phyloP scores from a whole-genome alignment of 2,797 vertebrate genomes.

The Scyliorhinus canicula region DNA sequence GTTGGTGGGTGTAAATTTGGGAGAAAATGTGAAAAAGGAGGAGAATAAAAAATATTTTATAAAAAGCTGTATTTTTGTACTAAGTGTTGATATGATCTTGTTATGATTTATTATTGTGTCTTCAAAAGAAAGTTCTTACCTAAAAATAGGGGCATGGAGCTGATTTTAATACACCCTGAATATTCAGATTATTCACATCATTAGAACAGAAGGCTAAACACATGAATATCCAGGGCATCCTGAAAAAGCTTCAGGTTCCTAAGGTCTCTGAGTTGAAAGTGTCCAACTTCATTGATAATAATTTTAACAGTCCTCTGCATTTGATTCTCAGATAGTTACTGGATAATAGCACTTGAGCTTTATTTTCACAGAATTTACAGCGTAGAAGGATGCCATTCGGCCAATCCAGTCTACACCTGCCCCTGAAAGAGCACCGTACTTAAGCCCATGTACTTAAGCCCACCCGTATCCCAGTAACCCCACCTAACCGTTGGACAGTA shows the following conservation, averaged over 20 bases:
- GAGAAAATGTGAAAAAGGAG: too few species aligned
- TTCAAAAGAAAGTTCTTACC: background rate
- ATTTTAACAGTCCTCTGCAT: too few species aligned
- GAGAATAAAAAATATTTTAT: too few species aligned
- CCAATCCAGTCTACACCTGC: too few species aligned
- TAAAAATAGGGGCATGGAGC: slow-evolving; percentile 3
- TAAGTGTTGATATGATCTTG: background rate
- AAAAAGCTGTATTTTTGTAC: background rate
- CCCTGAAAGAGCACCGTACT: too few species aligned
- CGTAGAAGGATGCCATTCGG: too few species aligned
- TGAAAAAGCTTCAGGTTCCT: background rate
- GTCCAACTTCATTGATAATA: background rate
- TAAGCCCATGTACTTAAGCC: too few species aligned
- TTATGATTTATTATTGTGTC: background rate
- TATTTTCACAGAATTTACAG: too few species aligned
- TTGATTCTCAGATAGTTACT: background rate
- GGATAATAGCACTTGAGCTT: background rate
- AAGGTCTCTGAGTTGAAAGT: background rate
- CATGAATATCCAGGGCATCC: background rate
- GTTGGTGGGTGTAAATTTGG: too few species aligned
- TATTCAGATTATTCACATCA: background rate
- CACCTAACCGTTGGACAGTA: too few species aligned
- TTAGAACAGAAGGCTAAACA: background rate
- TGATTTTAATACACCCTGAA: background rate
- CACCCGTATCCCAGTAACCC: too few species aligned